phyloP scores from a whole-genome alignment of 2,797 vertebrate species.

The Hybognathus amarus region DNA sequence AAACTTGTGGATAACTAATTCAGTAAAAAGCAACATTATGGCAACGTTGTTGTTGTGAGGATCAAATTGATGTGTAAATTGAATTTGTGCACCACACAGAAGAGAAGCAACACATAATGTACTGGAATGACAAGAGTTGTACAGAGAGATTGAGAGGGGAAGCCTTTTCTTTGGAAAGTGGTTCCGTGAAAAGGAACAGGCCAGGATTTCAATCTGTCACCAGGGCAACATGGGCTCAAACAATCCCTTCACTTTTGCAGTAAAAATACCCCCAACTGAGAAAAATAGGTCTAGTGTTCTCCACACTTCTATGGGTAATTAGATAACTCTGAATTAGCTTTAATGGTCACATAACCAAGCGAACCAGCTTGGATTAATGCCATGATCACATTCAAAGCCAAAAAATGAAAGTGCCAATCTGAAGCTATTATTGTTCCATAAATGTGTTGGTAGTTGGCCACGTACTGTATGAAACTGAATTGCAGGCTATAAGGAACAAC shows the following conservation, averaged over 20 bases:
- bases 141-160: constrained; percentile 8
- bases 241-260: constrained; percentile 57
- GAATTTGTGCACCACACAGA: constrained; percentile 31
- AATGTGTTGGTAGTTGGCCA: constrained; percentile 68
- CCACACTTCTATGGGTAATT: constrained; percentile 59
- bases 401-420: constrained; percentile 56
- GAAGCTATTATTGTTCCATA: constrained; percentile 64
- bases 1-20: not conserved
- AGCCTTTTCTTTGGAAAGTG: constrained; percentile 37
- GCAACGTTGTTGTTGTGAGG: not conserved
- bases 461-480: constrained; percentile 60
- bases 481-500: constrained; percentile 62
- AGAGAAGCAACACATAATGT: constrained; percentile 20
- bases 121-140: constrained; percentile 26
- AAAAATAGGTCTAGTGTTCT: constrained; percentile 57
- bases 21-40: not conserved
- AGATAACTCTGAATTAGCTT: constrained; percentile 60
- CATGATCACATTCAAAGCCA: constrained; percentile 58
- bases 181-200: constrained; percentile 48
- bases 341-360: constrained; percentile 63
- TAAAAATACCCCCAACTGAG: constrained; percentile 54
- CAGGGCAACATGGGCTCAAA: constrained; percentile 60
- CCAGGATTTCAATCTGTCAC: constrained; percentile 60
- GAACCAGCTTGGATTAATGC: constrained; percentile 66
- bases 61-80: constrained; percentile 23